phyloP scores from a whole-genome alignment of 2,797 vertebrate species.

The Falco cherrug region DNA sequence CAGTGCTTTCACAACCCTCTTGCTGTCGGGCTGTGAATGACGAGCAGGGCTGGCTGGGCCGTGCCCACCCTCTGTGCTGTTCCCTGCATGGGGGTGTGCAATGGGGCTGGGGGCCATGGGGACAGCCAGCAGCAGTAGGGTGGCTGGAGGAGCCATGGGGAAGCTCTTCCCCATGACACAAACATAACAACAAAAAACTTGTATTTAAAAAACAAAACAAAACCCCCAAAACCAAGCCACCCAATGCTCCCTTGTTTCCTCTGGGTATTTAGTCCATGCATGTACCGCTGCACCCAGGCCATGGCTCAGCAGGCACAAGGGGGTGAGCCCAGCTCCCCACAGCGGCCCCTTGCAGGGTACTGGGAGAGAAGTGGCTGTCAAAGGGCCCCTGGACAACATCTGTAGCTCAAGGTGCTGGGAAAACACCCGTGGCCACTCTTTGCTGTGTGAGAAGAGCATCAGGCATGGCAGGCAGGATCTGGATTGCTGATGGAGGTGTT shows the following conservation, averaged over 20 bases:
- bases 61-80: fast-evolving
- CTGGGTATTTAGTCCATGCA: not conserved
- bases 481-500: not conserved
- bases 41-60: not conserved
- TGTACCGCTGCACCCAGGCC: not conserved
- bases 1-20: not conserved
- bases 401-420: not conserved
- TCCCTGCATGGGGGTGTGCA: not conserved
- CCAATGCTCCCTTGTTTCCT: not conserved
- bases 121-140: not conserved
- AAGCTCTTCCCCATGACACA: not conserved
- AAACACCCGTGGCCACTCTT: not conserved
- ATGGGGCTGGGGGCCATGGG: fast-evolving
- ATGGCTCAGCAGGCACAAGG: not conserved
- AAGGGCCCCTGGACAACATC: not conserved
- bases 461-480: not conserved
- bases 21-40: not conserved
- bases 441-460: not conserved
- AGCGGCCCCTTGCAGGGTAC: not conserved
- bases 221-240: fast-evolving
- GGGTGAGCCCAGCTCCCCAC: not conserved
- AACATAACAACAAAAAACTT: not conserved
- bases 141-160: not conserved
- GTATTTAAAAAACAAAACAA: not conserved
- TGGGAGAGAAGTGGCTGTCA: not conserved